phyloP scores from a whole-genome alignment of 2,888 invertebrate genomes.

The Labia minor region DNA sequence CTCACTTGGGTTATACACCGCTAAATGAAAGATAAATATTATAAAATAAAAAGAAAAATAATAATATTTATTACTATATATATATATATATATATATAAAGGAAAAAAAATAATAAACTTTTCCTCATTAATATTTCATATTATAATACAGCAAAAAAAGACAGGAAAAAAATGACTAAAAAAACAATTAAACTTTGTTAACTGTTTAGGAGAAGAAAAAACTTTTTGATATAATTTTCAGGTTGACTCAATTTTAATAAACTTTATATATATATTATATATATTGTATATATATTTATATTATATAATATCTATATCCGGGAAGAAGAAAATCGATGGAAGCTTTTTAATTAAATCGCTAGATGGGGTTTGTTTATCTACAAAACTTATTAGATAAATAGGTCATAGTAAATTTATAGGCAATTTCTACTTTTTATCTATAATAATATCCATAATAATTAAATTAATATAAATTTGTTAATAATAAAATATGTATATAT shows the following conservation, averaged over 20 bases:
- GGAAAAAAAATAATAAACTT: not conserved
- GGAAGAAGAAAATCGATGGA: not conserved
- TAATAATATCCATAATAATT: too few species aligned
- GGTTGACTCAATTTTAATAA: not conserved
- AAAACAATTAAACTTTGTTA: not conserved
- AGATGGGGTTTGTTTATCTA: conserved; percentile 3
- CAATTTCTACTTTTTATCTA: too few species aligned
- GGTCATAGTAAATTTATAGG: too few species aligned
- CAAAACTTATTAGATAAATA: not conserved
- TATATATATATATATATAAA: not conserved
- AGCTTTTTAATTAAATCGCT: not conserved
- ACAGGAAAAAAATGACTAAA: too few species aligned
- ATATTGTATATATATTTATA: too few species aligned
- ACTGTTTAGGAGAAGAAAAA: not conserved
- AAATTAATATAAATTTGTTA: too few species aligned
- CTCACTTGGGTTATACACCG: not conserved
- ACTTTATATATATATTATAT: not conserved
- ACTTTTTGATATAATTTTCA: not conserved
- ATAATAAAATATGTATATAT: too few species aligned
- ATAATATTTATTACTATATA: too few species aligned
- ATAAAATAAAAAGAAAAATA: not conserved
- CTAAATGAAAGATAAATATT: not conserved
- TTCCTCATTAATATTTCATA: too few species aligned
- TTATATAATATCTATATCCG: not conserved
- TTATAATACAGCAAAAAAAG: not conserved